Base-by-base conservation (phyloP, 2,113 vertebrate species). In the Sturnira hondurensis region DNA sequence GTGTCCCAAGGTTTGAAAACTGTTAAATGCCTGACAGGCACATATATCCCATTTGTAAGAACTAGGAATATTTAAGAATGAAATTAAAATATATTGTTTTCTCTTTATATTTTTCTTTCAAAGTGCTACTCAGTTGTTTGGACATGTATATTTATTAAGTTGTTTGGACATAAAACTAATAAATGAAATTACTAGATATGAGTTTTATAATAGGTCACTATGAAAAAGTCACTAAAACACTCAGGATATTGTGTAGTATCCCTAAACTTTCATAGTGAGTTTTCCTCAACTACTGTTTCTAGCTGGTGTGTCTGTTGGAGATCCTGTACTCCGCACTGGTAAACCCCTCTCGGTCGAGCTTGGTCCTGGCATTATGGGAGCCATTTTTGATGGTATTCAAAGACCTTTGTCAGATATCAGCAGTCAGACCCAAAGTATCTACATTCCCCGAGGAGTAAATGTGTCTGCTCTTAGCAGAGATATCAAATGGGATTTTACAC, bases 351-450 rank as follows among this genome's bases (percentile, higher is more conserved):
- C 99, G 0, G 99, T 99, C 20, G 99, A 99, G 96, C 97, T 99
- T 82, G 99, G 99, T 28, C 99, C 99, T 90, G 99, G 99, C 96
- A 99, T 99, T 96, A 99, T 99, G 99, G 99, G 99, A 81, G 99
- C 99, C 93, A 99, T 99, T 98, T 99, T 99, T 99, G 99, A 99
- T 94, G 99, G 99, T 96, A 99, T 99, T 97, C 99, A 99, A 97
- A 99, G 99, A 96, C 99, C 99, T 58, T 98, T 99, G 14, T 99
- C 99, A 0, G 99, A 99, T 98, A 99, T 99, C 98, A 99, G 99
- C 73, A 98, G 98, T 97, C 97, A 99, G 85, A 99, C 99, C 38
- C 98, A 99, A 95, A 99, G 99, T 96, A 99, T 99, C 98, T 99
- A 99, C 98, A 99, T 99, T 96, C 99, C 99, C 93, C 98, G 99